Percentiles rank a stretch among this genome's conserved stretches.
Evolutionary conservation across 2,888 invertebrate species (phyloP).

Genomic region (Andrena trimmerana): DNA sequence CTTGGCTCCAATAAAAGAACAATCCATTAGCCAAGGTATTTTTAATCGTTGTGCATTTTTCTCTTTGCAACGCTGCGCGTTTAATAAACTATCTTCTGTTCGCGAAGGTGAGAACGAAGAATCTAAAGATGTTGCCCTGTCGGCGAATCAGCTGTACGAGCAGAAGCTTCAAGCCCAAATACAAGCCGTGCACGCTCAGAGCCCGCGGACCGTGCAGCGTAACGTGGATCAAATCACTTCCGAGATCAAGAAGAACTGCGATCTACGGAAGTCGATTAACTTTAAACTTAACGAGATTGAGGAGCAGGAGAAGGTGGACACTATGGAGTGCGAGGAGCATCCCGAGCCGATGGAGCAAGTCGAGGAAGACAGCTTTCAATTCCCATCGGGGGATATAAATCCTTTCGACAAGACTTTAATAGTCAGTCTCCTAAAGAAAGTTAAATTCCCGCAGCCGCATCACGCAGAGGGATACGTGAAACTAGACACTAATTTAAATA

Average conservation of each 20-base stretch:
- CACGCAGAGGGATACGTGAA: conserved; percentile 84
- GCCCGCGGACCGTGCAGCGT: conserved; percentile 84
- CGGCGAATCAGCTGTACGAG: conserved; percentile 76
- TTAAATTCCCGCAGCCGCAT: conserved; percentile 89
- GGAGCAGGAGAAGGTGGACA: conserved; percentile 69
- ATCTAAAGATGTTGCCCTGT: conserved; percentile 68
- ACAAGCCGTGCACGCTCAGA: conserved; percentile 84
- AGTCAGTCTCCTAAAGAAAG: conserved; percentile 89
- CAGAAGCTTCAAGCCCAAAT: conserved; percentile 82
- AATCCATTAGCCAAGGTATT: conserved; percentile 64
- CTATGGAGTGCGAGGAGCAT: conserved; percentile 81
- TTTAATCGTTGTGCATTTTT: neutral
- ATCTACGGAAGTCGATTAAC: conserved; percentile 81
- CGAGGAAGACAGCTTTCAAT: conserved; percentile 80
- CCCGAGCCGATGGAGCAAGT: conserved; percentile 80
- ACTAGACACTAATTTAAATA: conserved; percentile 81
- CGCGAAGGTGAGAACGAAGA: conserved; percentile 69
- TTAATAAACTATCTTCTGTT: conserved; percentile 10
- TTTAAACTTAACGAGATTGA: conserved; percentile 75
- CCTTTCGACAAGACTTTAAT: conserved; percentile 92
- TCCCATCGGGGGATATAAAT: conserved; percentile 87
- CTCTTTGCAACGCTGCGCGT: neutral
- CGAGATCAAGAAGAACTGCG: conserved; percentile 83
- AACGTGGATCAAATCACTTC: conserved; percentile 84
- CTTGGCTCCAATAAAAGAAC: conserved; percentile 78